Base-by-base conservation (phyloP, 2,797 vertebrate species). In the Urophycis tenuis region DNA sequence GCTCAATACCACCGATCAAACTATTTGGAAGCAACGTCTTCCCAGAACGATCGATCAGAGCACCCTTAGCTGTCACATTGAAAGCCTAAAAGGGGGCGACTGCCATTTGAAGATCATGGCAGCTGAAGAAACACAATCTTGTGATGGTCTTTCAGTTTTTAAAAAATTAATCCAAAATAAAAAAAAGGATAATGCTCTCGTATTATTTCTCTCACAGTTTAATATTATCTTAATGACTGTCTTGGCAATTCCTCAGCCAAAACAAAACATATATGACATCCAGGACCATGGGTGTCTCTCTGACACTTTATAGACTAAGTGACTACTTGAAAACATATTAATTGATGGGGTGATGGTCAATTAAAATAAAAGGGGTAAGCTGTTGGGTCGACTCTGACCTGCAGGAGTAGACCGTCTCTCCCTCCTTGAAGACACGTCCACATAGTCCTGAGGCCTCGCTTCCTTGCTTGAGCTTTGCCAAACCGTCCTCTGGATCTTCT, bases 351-450 rank as follows among this genome's bases (percentile, higher is more conserved):
- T 9, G 4, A 60, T 60, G 17, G 10, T 3, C 2, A 49, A 49
- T 49, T 1, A 10, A 29, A 3, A 67, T 2, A 25, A 67, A 67
- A 67, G 12, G 9, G 60, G 22, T 67, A 0, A 25, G 60, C 29
- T 29, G 60, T n/a, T 19, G 75, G 14, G 22, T 76, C 6, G 74
- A 1, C 70, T 86, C 93, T 92, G 88, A 99, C 98, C 98, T 98
- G 95, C 98, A 99, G 71, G 97, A 98, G 89, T 99, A 99, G 0
- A 98, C 98, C 0, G 98, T 98, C 90, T 99, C 97, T 72, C 97
- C 97, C 84, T 96, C 95, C 93, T 96, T 98, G 88, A 99, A 99
- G 74, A 99, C 97, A 73, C 95, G 96, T 8, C 97, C 98, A 91
- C 98, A 99, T 71, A 96, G 93, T 79, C 97, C 96, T 79, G 96